These are phyloP conservation scores for Pseudotriccus pelzelni DNA, from an alignment of 2,797 vertebrate species.

Conservation along the genomic window DNA sequence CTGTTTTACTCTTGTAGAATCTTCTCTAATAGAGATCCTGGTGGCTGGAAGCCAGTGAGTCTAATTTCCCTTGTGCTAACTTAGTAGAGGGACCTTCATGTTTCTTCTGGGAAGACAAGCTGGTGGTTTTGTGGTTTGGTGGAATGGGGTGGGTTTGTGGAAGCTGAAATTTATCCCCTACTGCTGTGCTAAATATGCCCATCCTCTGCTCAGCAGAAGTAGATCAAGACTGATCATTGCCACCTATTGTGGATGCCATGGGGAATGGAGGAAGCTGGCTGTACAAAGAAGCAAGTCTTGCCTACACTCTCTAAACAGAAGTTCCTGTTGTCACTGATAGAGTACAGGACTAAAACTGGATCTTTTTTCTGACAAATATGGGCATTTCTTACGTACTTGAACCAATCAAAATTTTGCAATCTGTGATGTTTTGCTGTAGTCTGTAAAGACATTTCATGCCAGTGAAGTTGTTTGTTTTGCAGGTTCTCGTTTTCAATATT, in stretches of 20 bases:
- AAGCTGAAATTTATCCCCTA: background rate
- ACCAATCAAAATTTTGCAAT: background rate
- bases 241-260: background rate
- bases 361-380: background rate
- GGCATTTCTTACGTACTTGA: background rate
- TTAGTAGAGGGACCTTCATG: background rate
- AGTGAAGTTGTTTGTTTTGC: background rate
- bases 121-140: background rate
- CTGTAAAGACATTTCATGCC: background rate
- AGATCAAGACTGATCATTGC: too few species aligned
- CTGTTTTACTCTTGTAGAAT: background rate
- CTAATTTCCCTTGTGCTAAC: background rate
- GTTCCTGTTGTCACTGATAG: background rate
- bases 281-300: background rate
- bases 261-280: too few species aligned
- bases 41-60: background rate
- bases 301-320: background rate
- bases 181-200: background rate
- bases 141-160: background rate
- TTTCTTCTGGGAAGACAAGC: background rate
- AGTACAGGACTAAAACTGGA: background rate
- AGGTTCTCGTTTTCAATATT: background rate
- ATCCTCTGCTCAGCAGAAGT: background rate
- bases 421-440: background rate
- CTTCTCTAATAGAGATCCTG: background rate